Evolutionary conservation across 2,113 vertebrate species (phyloP).

Genomic region (Microcebus griseorufus): DNA sequence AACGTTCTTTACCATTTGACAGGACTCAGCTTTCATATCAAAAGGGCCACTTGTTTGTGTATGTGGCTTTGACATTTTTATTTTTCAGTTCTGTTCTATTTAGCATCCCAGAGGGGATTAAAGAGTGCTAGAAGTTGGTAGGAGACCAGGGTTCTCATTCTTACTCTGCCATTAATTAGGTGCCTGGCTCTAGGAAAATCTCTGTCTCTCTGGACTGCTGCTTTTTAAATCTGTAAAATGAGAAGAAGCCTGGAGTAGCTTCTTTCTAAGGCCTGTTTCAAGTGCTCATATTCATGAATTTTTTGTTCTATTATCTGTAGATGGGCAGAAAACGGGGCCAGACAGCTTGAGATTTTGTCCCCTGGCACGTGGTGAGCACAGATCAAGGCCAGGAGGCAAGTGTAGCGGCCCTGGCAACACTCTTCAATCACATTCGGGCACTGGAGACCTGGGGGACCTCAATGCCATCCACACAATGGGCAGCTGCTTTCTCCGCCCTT

Average conservation of each 20-base stretch:
- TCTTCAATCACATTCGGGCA: not conserved
- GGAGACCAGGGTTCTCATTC: conserved; percentile 12
- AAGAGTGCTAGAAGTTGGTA: conserved; percentile 40
- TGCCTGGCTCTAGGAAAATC: conserved; percentile 7
- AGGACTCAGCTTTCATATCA: not conserved
- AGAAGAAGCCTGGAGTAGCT: not conserved
- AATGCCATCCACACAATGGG: not conserved
- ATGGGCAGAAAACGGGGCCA: not conserved
- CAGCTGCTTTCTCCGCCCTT: not conserved
- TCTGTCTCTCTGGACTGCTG: conserved; percentile 18
- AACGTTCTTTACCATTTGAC: not conserved
- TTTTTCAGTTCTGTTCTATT: conserved; percentile 28
- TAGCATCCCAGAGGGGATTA: conserved; percentile 30
- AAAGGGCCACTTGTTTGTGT: conserved; percentile 6
- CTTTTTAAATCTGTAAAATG: conserved; percentile 40
- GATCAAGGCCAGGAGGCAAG: conserved; percentile 32
- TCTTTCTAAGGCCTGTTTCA: not conserved
- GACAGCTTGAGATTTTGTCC: not conserved
- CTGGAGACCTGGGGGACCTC: not conserved
- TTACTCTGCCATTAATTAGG: conserved; percentile 43
- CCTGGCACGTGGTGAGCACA: not conserved
- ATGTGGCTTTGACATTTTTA: conserved; percentile 17
- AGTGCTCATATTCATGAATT: not conserved
- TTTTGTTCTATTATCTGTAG: not conserved
- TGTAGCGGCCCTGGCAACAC: not conserved